Evolutionary conservation across 2,888 invertebrate genomes (phyloP).

Genomic region (Epirrhoe alternata): DNA sequence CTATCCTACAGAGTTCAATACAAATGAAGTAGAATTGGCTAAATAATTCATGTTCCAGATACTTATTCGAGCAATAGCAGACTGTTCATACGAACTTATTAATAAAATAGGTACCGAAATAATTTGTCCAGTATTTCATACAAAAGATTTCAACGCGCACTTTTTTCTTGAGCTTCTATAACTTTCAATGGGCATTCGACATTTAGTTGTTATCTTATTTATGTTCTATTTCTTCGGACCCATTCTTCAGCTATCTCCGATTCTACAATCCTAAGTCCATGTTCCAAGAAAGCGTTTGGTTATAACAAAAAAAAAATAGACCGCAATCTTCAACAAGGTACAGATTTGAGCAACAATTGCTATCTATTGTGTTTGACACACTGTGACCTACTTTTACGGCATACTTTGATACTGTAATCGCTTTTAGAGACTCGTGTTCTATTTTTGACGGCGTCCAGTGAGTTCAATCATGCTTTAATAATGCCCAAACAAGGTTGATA

Average conservation of each 20-base stretch:
- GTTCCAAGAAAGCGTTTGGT: background rate
- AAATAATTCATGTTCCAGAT: conserved; percentile 59
- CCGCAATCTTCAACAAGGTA: background rate
- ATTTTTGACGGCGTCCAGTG: conserved; percentile 46
- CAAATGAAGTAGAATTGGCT: conserved; percentile 51
- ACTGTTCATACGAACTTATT: background rate
- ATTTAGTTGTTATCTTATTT: too few species aligned
- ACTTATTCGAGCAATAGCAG: conserved; percentile 63
- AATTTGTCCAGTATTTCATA: background rate
- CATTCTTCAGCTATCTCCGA: too few species aligned
- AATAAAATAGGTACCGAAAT: background rate
- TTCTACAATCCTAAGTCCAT: background rate
- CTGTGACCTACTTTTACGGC: conserved; percentile 62
- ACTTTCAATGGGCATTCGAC: too few species aligned
- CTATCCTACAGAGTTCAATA: conserved; percentile 51
- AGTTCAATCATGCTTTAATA: background rate
- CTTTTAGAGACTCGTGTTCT: conserved; percentile 49
- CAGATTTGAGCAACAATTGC: conserved; percentile 46
- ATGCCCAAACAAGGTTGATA: background rate
- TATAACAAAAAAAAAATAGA: background rate
- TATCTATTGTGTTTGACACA: conserved; percentile 50
- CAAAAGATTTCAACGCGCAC: background rate
- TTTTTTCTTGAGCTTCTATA: background rate
- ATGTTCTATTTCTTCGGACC: too few species aligned
- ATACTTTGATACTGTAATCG: conserved; percentile 70